phyloP scores from a whole-genome alignment of 2,797 vertebrate genomes.

The Eulemur coronatus region DNA sequence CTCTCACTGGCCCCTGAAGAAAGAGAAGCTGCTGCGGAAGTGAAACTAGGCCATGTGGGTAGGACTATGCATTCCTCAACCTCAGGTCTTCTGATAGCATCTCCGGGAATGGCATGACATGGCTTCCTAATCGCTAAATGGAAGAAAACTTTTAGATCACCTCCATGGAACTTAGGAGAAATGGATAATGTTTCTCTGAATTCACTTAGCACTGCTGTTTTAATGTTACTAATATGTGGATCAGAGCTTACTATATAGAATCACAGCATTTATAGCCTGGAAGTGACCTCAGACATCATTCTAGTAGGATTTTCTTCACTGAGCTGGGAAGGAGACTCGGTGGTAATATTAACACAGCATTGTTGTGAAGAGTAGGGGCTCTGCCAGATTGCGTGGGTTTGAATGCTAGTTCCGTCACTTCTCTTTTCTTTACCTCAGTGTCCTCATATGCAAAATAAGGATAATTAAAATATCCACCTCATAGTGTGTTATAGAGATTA shows the following conservation, averaged over 20 bases:
- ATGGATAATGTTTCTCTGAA: neutral
- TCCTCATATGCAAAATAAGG: neutral
- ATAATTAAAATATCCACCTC: neutral
- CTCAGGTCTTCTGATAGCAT: neutral
- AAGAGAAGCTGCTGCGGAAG: neutral
- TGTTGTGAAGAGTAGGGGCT: neutral
- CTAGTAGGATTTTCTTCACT: neutral
- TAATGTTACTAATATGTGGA: neutral
- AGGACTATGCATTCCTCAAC: neutral
- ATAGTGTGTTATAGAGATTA: neutral
- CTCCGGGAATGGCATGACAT: neutral
- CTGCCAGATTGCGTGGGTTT: neutral
- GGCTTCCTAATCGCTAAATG: neutral
- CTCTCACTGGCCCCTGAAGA: neutral
- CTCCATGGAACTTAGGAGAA: neutral
- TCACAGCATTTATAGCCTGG: neutral
- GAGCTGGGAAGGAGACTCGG: neutral
- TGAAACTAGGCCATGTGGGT: neutral
- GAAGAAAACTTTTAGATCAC: neutral
- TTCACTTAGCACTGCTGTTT: neutral
- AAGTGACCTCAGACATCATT: fast-evolving
- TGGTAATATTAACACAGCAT: neutral
- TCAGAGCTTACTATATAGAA: neutral
- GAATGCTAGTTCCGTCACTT: neutral
- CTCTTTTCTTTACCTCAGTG: neutral